phyloP scores from a whole-genome alignment of 2,888 invertebrate genomes.

The Phyllotreta cruciferae region DNA sequence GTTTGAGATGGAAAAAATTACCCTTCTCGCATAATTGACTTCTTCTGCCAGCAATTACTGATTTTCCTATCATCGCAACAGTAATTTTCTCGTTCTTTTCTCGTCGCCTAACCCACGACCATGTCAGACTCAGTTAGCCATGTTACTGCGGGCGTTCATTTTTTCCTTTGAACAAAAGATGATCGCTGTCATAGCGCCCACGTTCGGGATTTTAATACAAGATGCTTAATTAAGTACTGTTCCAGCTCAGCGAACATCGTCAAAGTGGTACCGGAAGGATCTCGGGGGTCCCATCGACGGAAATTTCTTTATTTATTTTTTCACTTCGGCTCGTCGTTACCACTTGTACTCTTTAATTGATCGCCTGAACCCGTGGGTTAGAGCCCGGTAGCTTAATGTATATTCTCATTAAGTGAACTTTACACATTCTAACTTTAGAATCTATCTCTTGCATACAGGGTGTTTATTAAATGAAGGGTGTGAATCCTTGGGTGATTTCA shows the following conservation, averaged over 20 bases:
- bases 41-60: constrained; percentile 22
- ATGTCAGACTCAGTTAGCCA: constrained; percentile 30
- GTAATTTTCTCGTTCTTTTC: constrained; percentile 34
- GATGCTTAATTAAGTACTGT: constrained; percentile 37
- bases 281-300: constrained; percentile 4
- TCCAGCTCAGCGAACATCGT: constrained; percentile 30
- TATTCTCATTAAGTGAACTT: too few species aligned
- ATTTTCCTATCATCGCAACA: constrained; percentile 28
- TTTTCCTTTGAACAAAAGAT: constrained; percentile 37
- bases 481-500: too few species aligned
- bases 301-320: constrained; percentile 3
- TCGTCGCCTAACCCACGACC: constrained; percentile 33
- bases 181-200: constrained; percentile 37
- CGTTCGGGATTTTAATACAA: constrained; percentile 35
- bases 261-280: constrained; percentile 31
- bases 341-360: not conserved
- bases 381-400: not conserved
- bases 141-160: constrained; percentile 34
- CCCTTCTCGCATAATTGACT: constrained; percentile 12
- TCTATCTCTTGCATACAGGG: too few species aligned
- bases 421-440: too few species aligned
- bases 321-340: too few species aligned
- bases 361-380: constrained; percentile 4
- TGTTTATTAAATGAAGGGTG: too few species aligned
- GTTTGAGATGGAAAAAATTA: not conserved